Percentiles rank a stretch among this genome's conserved stretches.
These are phyloP conservation scores for Leptopilina clavipes DNA, from an alignment of 1,140 invertebrate genomes.

Conservation along the genomic window DNA sequence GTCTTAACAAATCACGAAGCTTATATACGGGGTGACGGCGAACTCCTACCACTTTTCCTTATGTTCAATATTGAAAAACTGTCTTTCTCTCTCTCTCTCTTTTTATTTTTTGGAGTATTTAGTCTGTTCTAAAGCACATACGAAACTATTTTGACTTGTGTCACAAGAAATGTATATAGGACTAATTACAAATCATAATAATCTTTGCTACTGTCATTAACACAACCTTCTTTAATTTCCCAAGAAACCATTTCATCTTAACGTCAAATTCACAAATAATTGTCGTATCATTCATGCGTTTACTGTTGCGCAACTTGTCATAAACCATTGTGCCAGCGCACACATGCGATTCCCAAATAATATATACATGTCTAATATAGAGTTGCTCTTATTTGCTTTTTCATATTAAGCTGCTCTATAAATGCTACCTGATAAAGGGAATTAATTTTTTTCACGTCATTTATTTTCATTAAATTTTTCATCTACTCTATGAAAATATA, in stretches of 20 bases:
- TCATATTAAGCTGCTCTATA: background rate
- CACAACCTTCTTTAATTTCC: background rate
- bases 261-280: conserved; percentile 12
- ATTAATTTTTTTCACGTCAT: too few species aligned
- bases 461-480: background rate
- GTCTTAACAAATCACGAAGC: conserved; percentile 59
- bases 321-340: conserved; percentile 1
- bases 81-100: conserved; percentile 20
- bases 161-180: background rate
- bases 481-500: background rate
- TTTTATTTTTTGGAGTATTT: conserved; percentile 36
- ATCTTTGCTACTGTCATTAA: conserved; percentile 30
- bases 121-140: conserved; percentile 37
- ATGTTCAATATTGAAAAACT: conserved; percentile 37
- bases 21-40: conserved; percentile 67
- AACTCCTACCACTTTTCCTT: conserved; percentile 51
- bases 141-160: conserved; percentile 16
- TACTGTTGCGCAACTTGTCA: conserved; percentile 8
- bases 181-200: conserved; percentile 46
- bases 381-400: background rate
- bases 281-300: conserved; percentile 17
- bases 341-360: conserved; percentile 2
- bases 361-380: background rate
- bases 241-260: background rate
- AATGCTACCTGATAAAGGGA: too few species aligned